Base-by-base conservation (phyloP, 1,140 invertebrate species). In the Penaeus vannamei region DNA sequence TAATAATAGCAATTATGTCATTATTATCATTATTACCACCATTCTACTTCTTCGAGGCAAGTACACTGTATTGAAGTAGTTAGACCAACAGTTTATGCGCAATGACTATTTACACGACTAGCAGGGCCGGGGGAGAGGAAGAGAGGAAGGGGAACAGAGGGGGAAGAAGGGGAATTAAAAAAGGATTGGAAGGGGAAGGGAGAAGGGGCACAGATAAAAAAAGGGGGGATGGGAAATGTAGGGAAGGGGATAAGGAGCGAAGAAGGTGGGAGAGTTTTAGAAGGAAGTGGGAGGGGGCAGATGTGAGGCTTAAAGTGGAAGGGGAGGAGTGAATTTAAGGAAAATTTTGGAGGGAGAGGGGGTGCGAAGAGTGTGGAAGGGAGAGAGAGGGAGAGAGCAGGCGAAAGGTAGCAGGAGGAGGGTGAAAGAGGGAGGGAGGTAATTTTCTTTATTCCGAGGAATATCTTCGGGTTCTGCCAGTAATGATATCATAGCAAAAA, bases 391-490 rank as follows among this genome's bases (percentile, higher is more conserved):
- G 61, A 46, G 61, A 26, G 19, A 29, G 76, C 3, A 60, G 36
- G 46, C n/a, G 77, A 86, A 60, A n/a, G 53, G 80, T 19, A 26
- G 72, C n/a, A 77, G 29, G 72, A 7, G 19, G 72, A 77, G 72
- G 72, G 32, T n/a, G 32, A 32, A 36, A 20, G 72, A 77, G 72
- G 72, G 22, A 77, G 19, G 19, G 29, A 32, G 72, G 72, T 82
- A 17, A n/a, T 81, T 53, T 23, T 81, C 46, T 20, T 81, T 14
- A 59, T 59, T 26, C 59, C 53, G 22, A 46, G 20, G 19, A 46
- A n/a, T n/a, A n/a, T n/a, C n/a, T n/a, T n/a, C n/a, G n/a, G n/a
- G n/a, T n/a, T n/a, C n/a, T n/a, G n/a, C n/a, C n/a, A 46, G 10
- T 10, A 46, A 46, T 46, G 10, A 46, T 10, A 46, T 36, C 2